Percentiles rank a stretch among this genome's conserved stretches.
Conservation (phyloP, 2,888 invertebrate genomes). For the Ennomos erosarius region DNA sequence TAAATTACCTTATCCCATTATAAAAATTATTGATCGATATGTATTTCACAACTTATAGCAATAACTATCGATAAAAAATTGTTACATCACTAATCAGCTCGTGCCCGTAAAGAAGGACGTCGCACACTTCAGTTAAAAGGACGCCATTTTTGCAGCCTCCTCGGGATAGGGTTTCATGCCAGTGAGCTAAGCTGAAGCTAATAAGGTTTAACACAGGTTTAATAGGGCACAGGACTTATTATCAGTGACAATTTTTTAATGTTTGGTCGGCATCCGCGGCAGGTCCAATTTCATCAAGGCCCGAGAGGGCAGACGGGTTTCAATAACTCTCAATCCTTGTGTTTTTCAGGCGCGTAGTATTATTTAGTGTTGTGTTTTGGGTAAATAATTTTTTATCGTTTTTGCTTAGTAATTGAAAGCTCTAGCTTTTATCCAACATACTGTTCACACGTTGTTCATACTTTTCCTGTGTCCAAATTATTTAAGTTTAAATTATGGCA, state of each 20-base stretch:
- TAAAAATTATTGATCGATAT: too few relatives aligned
- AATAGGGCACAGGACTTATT: conserved; percentile 11
- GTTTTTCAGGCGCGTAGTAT: too few relatives aligned
- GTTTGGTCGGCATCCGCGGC: conserved; percentile 1
- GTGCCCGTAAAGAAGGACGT: conserved; percentile 74
- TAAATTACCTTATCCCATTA: too few relatives aligned
- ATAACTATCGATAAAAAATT: neutral
- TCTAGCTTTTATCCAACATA: too few relatives aligned
- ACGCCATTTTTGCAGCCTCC: conserved; percentile 62
- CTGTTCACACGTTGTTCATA: too few relatives aligned
- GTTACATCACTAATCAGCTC: conserved; percentile 62
- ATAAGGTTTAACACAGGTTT: conserved; percentile 12
- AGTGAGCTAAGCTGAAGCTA: conserved; percentile 1
- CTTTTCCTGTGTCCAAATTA: too few relatives aligned
- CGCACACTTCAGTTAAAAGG: conserved; percentile 78
- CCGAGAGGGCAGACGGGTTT: neutral
- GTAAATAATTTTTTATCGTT: too few relatives aligned
- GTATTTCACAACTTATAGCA: too few relatives aligned
- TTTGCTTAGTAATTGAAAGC: too few relatives aligned
- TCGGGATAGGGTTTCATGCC: conserved; percentile 54
- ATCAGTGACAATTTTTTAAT: conserved; percentile 22
- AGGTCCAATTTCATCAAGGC: conserved; percentile 12
- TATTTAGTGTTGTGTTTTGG: too few relatives aligned
- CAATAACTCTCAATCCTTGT: too few relatives aligned
- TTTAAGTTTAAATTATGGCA: too few relatives aligned